A percentile compares a stretch with the other conserved stretches of the same genome.
These are phyloP conservation scores for Chionoecetes opilio DNA, from an alignment of 1,140 invertebrate genomes.

Conservation along the genomic window DNA sequence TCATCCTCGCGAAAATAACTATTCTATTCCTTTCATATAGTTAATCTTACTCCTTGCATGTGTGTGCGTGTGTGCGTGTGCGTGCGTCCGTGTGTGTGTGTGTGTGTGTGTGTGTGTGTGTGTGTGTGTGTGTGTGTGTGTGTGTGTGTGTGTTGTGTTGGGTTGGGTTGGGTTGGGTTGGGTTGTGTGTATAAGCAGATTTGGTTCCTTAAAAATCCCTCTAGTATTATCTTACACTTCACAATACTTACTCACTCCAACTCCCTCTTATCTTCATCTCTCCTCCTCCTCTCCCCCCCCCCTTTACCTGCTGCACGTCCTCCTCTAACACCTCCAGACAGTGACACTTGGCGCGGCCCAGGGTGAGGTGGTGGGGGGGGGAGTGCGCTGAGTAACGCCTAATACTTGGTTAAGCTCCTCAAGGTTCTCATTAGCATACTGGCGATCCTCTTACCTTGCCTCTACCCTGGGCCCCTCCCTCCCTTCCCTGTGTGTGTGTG, in stretches of 20 bases:
- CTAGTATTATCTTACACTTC: not conserved
- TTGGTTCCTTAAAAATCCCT: not conserved
- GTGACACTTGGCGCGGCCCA: constrained; percentile 17
- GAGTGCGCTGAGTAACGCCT: not conserved
- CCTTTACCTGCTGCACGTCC: not conserved
- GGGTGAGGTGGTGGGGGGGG: not conserved
- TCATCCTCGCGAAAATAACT: no score
- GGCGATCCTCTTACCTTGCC: not conserved
- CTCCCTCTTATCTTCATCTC: not conserved
- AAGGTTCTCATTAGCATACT: constrained; percentile 9
- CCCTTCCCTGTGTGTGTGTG: no score
- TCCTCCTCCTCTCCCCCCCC: not conserved
- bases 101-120: no score
- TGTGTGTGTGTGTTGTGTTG: no score
- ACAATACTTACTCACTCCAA: not conserved
- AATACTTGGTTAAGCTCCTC: not conserved
- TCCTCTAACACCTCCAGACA: not conserved
- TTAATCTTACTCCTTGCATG: no score
- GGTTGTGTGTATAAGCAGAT: no score
- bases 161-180: no score
- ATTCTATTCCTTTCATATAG: no score
- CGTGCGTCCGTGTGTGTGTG: no score
- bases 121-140: no score
- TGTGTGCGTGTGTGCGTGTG: no score
- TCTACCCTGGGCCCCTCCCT: not conserved